phyloP scores from a whole-genome alignment of 2,797 vertebrate species.

The Clarias platycephalus region DNA sequence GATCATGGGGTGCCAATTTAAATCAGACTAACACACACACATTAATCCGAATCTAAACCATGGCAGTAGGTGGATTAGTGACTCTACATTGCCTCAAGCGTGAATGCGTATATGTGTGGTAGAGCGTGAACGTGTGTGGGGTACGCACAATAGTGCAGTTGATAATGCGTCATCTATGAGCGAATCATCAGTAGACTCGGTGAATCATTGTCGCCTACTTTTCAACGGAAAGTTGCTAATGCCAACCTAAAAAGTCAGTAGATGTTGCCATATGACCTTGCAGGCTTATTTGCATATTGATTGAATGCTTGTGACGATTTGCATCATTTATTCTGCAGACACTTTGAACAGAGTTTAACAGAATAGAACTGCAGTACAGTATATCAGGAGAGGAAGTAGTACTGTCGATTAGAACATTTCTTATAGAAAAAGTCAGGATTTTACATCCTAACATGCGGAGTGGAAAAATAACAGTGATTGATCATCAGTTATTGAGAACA shows the following conservation, averaged over 20 bases:
- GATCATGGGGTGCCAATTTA: conserved; percentile 14
- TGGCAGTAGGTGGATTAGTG: conserved; percentile 6
- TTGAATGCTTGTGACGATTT: background rate
- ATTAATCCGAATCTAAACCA: background rate
- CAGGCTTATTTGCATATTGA: background rate
- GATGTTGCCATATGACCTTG: background rate
- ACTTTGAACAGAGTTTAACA: background rate
- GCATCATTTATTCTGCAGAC: background rate
- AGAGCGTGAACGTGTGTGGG: background rate
- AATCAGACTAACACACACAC: background rate
- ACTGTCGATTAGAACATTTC: too few species aligned
- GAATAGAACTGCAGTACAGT: background rate
- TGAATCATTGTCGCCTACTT: background rate
- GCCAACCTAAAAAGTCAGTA: background rate
- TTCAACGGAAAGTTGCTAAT: background rate
- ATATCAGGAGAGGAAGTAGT: background rate
- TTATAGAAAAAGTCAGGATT: background rate
- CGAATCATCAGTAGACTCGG: background rate
- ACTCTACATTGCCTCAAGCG: background rate
- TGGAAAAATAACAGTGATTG: background rate
- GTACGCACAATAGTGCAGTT: background rate
- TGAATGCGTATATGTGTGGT: background rate
- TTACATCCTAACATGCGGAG: too few species aligned
- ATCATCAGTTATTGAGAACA: background rate
- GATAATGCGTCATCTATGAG: background rate